Conservation (phyloP, 2,888 invertebrate species). For the Drosophila vallismaia region DNA sequence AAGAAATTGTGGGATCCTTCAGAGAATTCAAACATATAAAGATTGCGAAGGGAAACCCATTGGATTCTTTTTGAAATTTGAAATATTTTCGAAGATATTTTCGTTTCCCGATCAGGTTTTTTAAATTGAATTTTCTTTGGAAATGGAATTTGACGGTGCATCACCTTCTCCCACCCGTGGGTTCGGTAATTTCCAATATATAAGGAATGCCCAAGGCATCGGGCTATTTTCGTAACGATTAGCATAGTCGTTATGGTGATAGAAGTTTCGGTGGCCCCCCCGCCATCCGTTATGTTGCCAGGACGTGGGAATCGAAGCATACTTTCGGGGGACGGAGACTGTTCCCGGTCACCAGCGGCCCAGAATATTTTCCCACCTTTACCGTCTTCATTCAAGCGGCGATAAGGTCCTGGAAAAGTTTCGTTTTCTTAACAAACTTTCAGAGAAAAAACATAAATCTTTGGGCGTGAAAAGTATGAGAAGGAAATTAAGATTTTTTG, state of each 20-base stretch:
- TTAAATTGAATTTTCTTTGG: background rate
- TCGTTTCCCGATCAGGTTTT: background rate
- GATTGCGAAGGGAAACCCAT: no score
- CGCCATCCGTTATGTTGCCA: conserved; percentile 22
- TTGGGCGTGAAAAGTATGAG: background rate
- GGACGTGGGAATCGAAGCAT: conserved; percentile 17
- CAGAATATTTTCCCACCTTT: background rate
- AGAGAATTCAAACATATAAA: background rate
- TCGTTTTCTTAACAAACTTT: background rate
- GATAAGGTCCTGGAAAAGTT: background rate
- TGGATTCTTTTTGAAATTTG: background rate
- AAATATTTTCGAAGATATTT: background rate
- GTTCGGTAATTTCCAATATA: conserved; percentile 31
- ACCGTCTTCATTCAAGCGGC: background rate
- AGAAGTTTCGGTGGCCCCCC: conserved; percentile 18
- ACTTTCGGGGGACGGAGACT: conserved; percentile 23
- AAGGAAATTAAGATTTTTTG: background rate
- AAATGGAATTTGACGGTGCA: background rate
- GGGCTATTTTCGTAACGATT: conserved; percentile 62
- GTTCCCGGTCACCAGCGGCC: no score
- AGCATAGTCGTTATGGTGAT: conserved; percentile 42
- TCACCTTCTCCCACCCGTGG: conserved; percentile 5
- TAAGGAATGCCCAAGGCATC: conserved; percentile 27
- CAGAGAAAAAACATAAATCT: background rate
- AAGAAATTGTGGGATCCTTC: background rate